These are phyloP conservation scores for Cephus spinipes DNA, from an alignment of 2,888 invertebrate genomes.

Conservation along the genomic window DNA sequence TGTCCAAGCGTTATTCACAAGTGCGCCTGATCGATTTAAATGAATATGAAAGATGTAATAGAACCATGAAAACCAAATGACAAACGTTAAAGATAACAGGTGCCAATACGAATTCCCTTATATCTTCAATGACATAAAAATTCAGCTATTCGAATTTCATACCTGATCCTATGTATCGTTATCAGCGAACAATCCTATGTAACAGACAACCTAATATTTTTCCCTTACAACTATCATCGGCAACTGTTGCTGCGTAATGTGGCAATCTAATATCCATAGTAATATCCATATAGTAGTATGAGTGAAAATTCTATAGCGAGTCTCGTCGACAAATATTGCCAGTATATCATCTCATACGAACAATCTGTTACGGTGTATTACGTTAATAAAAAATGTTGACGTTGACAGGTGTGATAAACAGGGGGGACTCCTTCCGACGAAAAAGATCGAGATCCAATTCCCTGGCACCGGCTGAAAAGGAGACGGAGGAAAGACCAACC, in stretches of 20 bases:
- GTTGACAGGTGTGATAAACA: conserved; percentile 86
- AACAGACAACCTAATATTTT: too few relatives aligned
- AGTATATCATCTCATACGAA: too few relatives aligned
- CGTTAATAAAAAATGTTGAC: not conserved
- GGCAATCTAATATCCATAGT: too few relatives aligned
- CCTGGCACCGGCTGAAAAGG: conserved; percentile 72
- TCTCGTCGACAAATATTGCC: too few relatives aligned
- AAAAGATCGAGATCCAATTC: conserved; percentile 87
- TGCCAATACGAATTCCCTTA: not conserved
- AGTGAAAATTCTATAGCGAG: too few relatives aligned
- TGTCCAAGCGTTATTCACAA: not conserved
- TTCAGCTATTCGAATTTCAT: conserved; percentile 34
- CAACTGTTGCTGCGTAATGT: too few relatives aligned
- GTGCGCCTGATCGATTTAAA: not conserved
- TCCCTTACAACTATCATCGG: too few relatives aligned
- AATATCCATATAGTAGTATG: too few relatives aligned
- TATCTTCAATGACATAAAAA: not conserved
- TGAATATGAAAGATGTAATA: not conserved
- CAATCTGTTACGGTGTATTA: not conserved
- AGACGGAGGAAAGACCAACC: conserved; percentile 40
- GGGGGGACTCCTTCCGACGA: conserved; percentile 93
- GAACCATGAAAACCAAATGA: not conserved
- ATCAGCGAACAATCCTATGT: too few relatives aligned
- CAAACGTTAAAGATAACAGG: not conserved
- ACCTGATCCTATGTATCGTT: conserved; percentile 29